Percentiles rank a stretch among this genome's conserved stretches.
These are phyloP conservation scores for Drosophila kohkoa DNA, from an alignment of 1,140 invertebrate genomes.

Conservation along the genomic window DNA sequence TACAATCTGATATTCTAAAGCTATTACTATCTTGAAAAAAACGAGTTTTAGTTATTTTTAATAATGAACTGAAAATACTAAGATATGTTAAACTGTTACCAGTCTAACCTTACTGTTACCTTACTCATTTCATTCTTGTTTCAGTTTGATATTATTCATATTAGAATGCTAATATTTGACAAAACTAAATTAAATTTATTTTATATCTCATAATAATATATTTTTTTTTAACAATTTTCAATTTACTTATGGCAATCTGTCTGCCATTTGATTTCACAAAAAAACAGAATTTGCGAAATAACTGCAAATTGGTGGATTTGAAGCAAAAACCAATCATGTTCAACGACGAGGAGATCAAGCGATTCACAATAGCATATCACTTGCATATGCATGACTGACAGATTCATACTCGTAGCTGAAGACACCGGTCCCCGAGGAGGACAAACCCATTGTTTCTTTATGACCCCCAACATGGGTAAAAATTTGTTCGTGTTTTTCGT, in stretches of 20 bases:
- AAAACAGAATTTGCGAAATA: background rate
- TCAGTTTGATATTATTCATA: no score
- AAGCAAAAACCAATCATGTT: background rate
- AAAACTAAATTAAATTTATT: no score
- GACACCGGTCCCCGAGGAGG: constrained; percentile 14
- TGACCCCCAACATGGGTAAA: constrained; percentile 47
- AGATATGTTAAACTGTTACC: no score
- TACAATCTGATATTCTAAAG: no score
- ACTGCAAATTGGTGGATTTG: constrained; percentile 1
- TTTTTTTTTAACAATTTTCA: no score
- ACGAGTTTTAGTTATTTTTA: no score
- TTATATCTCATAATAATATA: no score
- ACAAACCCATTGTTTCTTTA: constrained; percentile 59
- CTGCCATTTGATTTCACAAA: background rate
- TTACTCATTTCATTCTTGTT: no score
- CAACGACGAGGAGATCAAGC: background rate
- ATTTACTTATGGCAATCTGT: background rate
- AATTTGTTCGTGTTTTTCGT: constrained; percentile 29
- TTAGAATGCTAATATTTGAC: no score
- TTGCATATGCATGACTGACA: constrained; percentile 49
- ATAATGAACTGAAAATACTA: no score
- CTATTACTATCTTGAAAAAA: no score
- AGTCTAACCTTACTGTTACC: no score
- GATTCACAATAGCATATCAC: constrained; percentile 41
- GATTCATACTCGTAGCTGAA: constrained; percentile 55